Evolutionary conservation across 1,140 invertebrate genomes (phyloP).

Genomic region (Lepidurus packardi): DNA sequence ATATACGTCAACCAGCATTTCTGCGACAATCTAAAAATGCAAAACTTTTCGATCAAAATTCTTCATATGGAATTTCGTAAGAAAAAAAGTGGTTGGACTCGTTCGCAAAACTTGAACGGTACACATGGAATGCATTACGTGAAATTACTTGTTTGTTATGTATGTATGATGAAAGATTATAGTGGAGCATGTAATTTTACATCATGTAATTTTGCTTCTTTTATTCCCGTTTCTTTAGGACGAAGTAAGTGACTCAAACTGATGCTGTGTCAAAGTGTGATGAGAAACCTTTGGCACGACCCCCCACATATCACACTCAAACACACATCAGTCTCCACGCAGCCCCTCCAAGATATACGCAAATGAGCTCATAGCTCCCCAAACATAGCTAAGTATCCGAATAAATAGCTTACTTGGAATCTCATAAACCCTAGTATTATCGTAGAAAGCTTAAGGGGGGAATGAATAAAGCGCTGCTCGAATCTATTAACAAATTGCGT

Average conservation of each 20-base stretch:
- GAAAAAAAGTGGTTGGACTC: too few species aligned
- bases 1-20: too few species aligned
- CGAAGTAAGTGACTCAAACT: conserved; percentile 19
- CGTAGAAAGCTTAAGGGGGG: background rate
- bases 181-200: background rate
- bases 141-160: background rate
- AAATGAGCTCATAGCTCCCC: conserved; percentile 5
- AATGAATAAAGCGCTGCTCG: too few species aligned
- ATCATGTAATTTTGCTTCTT: background rate
- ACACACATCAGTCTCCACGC: conserved; percentile 17
- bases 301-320: conserved; percentile 12
- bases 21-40: too few species aligned
- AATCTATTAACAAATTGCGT: too few species aligned
- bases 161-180: background rate
- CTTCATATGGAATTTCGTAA: too few species aligned
- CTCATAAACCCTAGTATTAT: background rate
- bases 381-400: conserved; percentile 16
- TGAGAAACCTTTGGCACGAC: conserved; percentile 5
- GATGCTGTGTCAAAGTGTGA: conserved; percentile 15
- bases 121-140: too few species aligned
- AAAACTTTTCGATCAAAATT: too few species aligned
- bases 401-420: conserved; percentile 18
- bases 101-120: too few species aligned
- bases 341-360: background rate
- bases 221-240: background rate